phyloP scores from a whole-genome alignment of 2,113 vertebrate genomes.

The Acrocephalus kingi region DNA sequence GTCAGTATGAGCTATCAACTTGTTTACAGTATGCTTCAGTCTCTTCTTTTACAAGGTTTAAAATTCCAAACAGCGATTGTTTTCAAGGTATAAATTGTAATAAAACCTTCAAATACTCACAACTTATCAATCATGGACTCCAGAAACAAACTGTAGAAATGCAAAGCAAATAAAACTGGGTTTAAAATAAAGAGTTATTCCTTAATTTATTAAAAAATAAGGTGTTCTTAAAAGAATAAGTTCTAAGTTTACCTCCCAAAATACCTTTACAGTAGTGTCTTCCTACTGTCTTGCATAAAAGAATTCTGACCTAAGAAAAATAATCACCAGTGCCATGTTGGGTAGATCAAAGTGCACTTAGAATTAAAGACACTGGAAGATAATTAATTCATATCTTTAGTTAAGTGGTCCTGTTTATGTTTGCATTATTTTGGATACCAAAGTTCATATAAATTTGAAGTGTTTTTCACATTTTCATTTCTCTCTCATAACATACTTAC shows the following conservation, averaged over 20 bases:
- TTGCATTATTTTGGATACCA: background rate
- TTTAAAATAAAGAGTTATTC: background rate
- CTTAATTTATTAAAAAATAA: background rate
- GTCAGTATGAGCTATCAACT: background rate
- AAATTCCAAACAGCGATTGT: background rate
- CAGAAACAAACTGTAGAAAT: background rate
- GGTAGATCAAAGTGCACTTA: background rate
- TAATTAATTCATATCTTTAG: background rate
- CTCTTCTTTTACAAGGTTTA: background rate
- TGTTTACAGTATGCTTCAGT: conserved; percentile 18
- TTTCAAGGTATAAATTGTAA: background rate
- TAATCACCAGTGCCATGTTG: background rate
- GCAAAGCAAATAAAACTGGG: conserved; percentile 53
- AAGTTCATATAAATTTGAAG: background rate
- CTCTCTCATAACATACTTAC: background rate
- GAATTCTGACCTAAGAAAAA: conserved; percentile 81
- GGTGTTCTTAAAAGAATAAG: background rate
- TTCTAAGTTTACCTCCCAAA: background rate
- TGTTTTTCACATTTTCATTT: background rate
- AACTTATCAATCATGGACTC: background rate
- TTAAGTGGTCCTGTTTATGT: background rate
- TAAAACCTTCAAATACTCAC: conserved; percentile 4
- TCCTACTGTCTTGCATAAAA: background rate
- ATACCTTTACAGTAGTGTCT: background rate
- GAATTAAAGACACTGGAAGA: background rate